Evolutionary conservation across 2,888 invertebrate species (phyloP).

Genomic region (Diachrysia chrysitis): DNA sequence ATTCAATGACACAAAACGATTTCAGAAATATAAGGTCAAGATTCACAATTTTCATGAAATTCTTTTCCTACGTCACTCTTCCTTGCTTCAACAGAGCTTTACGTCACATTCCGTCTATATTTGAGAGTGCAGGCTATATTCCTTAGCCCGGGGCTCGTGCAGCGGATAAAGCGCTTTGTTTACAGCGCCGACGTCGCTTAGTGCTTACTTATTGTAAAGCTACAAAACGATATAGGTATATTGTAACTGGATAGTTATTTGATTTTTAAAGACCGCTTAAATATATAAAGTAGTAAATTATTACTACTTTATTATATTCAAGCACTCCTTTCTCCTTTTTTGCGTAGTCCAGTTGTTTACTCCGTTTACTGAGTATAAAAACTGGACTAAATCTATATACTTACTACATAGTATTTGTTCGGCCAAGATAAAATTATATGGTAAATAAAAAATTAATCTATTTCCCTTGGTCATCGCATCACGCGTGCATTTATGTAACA

Average conservation of each 20-base stretch:
- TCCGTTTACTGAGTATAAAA: too few species aligned
- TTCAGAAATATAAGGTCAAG: neutral
- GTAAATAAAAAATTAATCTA: too few species aligned
- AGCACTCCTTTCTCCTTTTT: too few species aligned
- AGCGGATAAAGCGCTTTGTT: slow-evolving; percentile 1
- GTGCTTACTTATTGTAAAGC: slow-evolving; percentile 1
- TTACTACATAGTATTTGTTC: too few species aligned
- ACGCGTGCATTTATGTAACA: too few species aligned
- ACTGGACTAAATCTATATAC: too few species aligned
- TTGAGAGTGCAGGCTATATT: neutral
- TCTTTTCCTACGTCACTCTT: neutral
- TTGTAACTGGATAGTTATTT: neutral
- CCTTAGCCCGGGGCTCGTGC: neutral
- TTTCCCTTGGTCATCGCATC: too few species aligned
- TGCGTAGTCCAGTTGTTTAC: too few species aligned
- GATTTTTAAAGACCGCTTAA: neutral
- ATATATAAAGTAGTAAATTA: too few species aligned
- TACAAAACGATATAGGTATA: neutral
- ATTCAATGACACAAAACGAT: neutral
- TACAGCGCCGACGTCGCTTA: neutral
- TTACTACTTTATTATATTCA: too few species aligned
- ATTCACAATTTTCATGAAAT: neutral
- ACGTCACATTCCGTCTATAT: slow-evolving; percentile 5
- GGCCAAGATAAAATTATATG: too few species aligned
- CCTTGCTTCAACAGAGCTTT: neutral